Evolutionary conservation across 2,797 vertebrate genomes (phyloP), one percentile per base, ranked within the genome.

Genomic region (Characodon lateralis): DNA sequence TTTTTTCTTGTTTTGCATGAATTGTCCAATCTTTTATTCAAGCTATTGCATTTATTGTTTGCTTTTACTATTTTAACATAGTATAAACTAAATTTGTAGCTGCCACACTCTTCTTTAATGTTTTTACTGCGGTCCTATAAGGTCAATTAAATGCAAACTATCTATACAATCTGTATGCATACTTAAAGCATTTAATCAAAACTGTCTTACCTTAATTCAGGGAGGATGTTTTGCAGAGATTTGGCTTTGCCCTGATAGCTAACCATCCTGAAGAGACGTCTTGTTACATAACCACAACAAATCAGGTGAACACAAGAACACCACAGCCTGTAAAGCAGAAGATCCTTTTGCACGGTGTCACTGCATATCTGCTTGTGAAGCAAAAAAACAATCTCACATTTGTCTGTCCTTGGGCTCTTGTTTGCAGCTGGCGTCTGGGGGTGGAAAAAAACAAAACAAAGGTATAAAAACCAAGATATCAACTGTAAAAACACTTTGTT

Each of bases 171-270:
- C 14, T 66, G 24, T 14, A 61, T 9, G 35, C 22, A 3, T 5
- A 39, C 6, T 35, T 2, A 24, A 46, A 73, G 7, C n/a, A 74
- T 68, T 69, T 59, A 59, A 43, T 48, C 6, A 80, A 87, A 79
- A 26, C 56, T 6, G 55, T 84, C 92, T 93, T 71, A 95, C 92
- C 92, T 93, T 50, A 66, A 31, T 84, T 83, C 74, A 81, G 83
- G 51, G 6, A 26, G 48, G 72, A 20, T 26, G 48, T 59, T 58
- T 63, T 68, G 66, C 41, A 48, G 10, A 26, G 51, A 73, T 78
- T 10, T 63, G 53, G 41, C 31, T 82, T 74, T 79, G 35, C 61
- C 56, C 39, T 79, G n/a, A 66, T 0, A 66, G 18, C 20, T 24
- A 46, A 20, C 18, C 22, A 9, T 51, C 41, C 1, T 39, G 58